Evolutionary conservation across 1,140 invertebrate genomes (phyloP).

Genomic region (Diabrotica virgifera): DNA sequence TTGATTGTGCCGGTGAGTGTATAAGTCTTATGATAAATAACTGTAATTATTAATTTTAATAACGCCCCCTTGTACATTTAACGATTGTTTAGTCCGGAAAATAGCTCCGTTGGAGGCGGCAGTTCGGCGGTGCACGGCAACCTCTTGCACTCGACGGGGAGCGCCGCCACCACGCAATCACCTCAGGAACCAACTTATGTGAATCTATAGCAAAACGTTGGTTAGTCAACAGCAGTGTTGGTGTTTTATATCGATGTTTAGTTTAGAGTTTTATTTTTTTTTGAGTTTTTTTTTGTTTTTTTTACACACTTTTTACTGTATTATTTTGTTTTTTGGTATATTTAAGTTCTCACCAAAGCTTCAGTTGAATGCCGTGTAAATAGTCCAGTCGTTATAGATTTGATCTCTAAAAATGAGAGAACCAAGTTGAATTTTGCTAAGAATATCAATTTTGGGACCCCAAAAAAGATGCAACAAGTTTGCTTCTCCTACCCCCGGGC

Average conservation of each 20-base stretch:
- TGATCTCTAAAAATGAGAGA: too few species aligned
- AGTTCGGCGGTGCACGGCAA: constrained; percentile 55
- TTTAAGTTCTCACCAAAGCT: too few species aligned
- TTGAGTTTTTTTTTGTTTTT: constrained; percentile 26
- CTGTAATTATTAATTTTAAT: neutral
- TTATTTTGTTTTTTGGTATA: too few species aligned
- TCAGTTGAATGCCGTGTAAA: too few species aligned
- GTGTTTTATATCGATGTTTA: constrained; percentile 39
- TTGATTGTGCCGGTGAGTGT: too few species aligned
- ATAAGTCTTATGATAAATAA: neutral
- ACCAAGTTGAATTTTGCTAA: too few species aligned
- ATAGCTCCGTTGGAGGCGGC: constrained; percentile 55
- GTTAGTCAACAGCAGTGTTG: constrained; percentile 60
- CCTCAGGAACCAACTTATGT: constrained; percentile 89
- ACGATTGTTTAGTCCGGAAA: constrained; percentile 56
- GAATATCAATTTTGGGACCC: too few species aligned
- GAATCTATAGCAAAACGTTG: constrained; percentile 81
- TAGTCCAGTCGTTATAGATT: too few species aligned
- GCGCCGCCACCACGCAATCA: constrained; percentile 64
- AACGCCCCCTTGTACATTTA: constrained; percentile 45
- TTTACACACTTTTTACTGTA: constrained; percentile 19
- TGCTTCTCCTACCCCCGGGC: too few species aligned
- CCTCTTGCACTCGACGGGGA: constrained; percentile 47
- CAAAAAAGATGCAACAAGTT: too few species aligned
- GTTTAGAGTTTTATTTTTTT: constrained; percentile 27